Percentiles rank a stretch among this genome's conserved stretches.
These are phyloP conservation scores for Diadegma fenestrale DNA, from an alignment of 2,888 invertebrate genomes.

Conservation along the genomic window DNA sequence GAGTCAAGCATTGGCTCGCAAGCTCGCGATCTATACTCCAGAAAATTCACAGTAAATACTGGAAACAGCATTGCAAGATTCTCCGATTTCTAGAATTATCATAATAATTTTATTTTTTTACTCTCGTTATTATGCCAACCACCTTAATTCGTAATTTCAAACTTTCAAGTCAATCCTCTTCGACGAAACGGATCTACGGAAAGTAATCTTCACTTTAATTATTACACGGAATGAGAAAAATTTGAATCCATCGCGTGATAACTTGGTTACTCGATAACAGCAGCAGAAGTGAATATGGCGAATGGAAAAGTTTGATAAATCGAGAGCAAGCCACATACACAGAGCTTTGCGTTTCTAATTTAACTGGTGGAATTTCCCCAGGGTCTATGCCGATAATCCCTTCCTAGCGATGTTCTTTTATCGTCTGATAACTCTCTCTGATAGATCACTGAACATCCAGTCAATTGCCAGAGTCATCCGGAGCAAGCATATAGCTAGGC, in stretches of 20 bases:
- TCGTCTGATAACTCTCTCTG: slow-evolving; percentile 61
- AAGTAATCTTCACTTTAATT: neutral
- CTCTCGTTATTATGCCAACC: too few species aligned
- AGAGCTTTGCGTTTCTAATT: slow-evolving; percentile 45
- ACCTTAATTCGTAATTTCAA: neutral
- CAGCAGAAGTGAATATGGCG: neutral
- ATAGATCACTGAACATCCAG: slow-evolving; percentile 61
- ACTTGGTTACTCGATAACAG: neutral
- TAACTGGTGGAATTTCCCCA: slow-evolving; percentile 55
- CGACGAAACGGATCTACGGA: neutral
- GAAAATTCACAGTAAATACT: neutral
- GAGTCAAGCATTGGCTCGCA: neutral
- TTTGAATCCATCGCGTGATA: neutral
- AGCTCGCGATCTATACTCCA: neutral
- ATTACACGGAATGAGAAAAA: neutral
- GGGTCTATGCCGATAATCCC: slow-evolving; percentile 55
- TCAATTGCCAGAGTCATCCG: slow-evolving; percentile 48
- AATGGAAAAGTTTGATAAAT: slow-evolving; percentile 30
- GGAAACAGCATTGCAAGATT: neutral
- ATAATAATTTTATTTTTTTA: neutral
- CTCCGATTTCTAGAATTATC: neutral
- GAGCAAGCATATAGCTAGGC: neutral
- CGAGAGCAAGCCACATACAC: neutral
- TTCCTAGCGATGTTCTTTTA: slow-evolving; percentile 51
- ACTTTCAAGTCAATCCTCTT: neutral